These are phyloP conservation scores for Blastomussa wellsi DNA, from an alignment of 92 coral and sea anemone species.

Conservation along the genomic window DNA sequence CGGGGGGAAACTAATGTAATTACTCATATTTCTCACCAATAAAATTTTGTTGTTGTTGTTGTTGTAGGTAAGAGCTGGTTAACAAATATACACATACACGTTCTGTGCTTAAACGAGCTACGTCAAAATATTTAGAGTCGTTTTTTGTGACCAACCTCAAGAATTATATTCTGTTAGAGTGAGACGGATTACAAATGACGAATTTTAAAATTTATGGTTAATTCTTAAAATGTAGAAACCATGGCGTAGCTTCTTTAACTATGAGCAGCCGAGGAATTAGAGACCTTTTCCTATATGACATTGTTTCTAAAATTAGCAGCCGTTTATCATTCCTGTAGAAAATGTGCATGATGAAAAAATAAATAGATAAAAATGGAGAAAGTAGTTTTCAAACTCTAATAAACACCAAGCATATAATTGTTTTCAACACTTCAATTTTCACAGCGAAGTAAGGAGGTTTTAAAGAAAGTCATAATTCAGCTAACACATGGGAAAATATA, in stretches of 20 bases:
- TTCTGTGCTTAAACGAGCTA: neutral
- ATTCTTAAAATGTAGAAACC: no score
- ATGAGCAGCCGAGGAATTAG: neutral
- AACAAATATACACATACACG: neutral
- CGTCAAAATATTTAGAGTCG: no score
- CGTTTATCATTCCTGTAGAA: neutral
- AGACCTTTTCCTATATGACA: neutral
- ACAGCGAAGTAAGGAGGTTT: neutral
- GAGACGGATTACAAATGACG: no score
- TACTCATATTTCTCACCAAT: no score
- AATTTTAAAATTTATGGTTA: no score
- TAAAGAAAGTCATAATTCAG: neutral
- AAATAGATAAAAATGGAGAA: neutral
- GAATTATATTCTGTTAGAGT: no score
- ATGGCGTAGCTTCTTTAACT: no score
- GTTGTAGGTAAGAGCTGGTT: neutral
- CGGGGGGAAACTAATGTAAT: no score
- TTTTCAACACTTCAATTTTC: neutral
- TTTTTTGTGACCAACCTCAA: no score
- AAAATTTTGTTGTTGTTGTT: no score
- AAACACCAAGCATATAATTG: no score
- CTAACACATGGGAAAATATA: neutral
- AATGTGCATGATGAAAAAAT: neutral
- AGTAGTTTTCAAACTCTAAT: neutral
- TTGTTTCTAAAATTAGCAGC: neutral